Percentiles rank a stretch among this genome's conserved stretches.
Conservation (phyloP, 2,113 vertebrate species). For the Propithecus coquereli region DNA sequence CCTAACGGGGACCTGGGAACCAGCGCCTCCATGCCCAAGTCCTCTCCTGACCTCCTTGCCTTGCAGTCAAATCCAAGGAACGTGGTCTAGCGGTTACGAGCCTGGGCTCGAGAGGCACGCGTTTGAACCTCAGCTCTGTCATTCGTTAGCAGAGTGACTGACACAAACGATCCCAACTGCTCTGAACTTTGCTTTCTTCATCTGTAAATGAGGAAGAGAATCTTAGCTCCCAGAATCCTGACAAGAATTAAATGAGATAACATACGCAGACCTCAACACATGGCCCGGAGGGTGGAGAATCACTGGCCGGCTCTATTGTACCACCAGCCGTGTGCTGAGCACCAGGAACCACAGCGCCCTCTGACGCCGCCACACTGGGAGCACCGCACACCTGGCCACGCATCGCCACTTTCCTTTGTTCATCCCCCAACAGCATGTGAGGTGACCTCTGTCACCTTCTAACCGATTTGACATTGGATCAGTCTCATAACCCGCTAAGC, state of each 20-base stretch:
- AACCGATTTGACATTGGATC: neutral
- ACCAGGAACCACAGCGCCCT: no score
- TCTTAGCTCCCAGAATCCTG: neutral
- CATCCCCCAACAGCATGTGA: no score
- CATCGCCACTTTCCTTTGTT: no score
- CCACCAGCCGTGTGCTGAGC: no score
- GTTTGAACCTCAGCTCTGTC: conserved; percentile 28
- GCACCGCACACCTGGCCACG: no score
- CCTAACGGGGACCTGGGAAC: neutral
- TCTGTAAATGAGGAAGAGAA: conserved; percentile 1
- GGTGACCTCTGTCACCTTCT: neutral
- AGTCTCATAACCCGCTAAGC: neutral
- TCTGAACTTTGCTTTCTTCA: conserved; percentile 41
- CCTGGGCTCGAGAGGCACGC: neutral
- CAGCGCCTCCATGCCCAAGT: neutral
- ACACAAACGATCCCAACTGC: conserved; percentile 46
- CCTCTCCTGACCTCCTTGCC: neutral
- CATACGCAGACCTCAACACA: no score
- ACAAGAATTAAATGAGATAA: neutral
- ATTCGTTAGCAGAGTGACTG: conserved; percentile 38
- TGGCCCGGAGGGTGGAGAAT: neutral
- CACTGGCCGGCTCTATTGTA: neutral
- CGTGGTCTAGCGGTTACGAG: neutral
- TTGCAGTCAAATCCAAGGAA: neutral
- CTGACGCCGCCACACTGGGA: neutral